Evolutionary conservation across 2,797 vertebrate species (phyloP), one percentile per base, ranked within the genome.

Genomic region (Rhinichthys osculus): DNA sequence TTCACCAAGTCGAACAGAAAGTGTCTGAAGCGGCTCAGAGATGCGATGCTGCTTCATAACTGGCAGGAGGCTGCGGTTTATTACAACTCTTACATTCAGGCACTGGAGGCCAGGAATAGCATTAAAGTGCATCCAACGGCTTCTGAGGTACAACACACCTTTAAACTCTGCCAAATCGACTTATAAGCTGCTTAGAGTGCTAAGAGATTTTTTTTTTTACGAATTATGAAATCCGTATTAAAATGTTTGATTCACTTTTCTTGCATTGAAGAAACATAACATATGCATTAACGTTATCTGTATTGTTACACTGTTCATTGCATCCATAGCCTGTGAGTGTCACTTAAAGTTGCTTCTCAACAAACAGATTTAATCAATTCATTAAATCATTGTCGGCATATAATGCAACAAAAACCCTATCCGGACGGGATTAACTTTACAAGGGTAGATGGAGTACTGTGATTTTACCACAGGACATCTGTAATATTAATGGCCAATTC

Each of bases 11-110:
- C 92, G 13, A 93, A 94, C 71, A 91, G 92, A 40, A 54, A 67
- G 0, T 99, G 97, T 90, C 92, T 98, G 83, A 90, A 85, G 83
- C 92, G 89, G 11, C 94, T 98, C 84, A 95, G 95, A 81, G 95
- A 97, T 81, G 96, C 97, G 1, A 85, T 99, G 91, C 92, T 97
- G 52, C 95, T 94, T 87, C 95, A 96, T 21, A 94, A 95, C n/a
- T 99, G 98, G 98, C 90, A 95, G 57, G 95, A 93, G 10, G 98
- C 97, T 69, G 95, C 96, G 0, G 94, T 95, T 14, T 96, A 96
- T 83, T 94, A 98, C 93, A 89, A 89, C 1, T 95, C 83, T 88
- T 98, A 95, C 81, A 0, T 94, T 5, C 96, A 98, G 88, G 89
- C 91, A 1, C 79, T 99, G 73, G 96, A 98, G 62, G 94, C 5